phyloP scores from a whole-genome alignment of 2,888 invertebrate species.

The Phorcus lineatus region DNA sequence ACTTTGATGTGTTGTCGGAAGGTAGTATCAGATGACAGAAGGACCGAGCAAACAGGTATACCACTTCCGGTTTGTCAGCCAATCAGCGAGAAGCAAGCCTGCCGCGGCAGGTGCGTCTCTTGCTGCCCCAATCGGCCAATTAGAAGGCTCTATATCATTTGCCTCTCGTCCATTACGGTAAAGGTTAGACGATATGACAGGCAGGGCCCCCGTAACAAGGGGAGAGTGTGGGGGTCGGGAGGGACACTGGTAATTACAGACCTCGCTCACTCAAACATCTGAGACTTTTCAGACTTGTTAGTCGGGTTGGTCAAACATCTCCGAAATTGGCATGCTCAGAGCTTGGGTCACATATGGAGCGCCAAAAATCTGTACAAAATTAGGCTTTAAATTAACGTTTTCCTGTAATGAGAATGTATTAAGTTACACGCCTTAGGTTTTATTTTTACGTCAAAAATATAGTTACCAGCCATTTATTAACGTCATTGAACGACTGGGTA shows the following conservation, averaged over 20 bases:
- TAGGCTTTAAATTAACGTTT: background rate
- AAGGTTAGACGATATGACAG: constrained; percentile 16
- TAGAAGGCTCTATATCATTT: background rate
- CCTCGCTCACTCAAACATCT: background rate
- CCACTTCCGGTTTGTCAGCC: constrained; percentile 5
- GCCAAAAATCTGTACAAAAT: background rate
- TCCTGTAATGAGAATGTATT: too few species aligned
- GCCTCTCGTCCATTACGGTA: background rate
- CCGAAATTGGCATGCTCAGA: background rate
- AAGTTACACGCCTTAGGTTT: too few species aligned
- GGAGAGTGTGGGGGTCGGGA: background rate
- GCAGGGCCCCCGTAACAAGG: background rate
- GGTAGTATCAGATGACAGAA: background rate
- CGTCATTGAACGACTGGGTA: too few species aligned
- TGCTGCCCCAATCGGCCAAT: background rate
- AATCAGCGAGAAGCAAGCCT: background rate
- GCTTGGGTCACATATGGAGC: constrained; percentile 5
- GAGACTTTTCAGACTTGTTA: background rate
- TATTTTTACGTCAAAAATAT: too few species aligned
- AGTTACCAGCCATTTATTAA: too few species aligned
- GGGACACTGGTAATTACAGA: background rate
- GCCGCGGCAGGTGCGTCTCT: background rate
- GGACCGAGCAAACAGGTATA: constrained; percentile 10
- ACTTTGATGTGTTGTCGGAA: constrained; percentile 21
- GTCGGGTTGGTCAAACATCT: background rate